Conservation (phyloP, 2,113 vertebrate genomes). For the Sterna hirundo region DNA sequence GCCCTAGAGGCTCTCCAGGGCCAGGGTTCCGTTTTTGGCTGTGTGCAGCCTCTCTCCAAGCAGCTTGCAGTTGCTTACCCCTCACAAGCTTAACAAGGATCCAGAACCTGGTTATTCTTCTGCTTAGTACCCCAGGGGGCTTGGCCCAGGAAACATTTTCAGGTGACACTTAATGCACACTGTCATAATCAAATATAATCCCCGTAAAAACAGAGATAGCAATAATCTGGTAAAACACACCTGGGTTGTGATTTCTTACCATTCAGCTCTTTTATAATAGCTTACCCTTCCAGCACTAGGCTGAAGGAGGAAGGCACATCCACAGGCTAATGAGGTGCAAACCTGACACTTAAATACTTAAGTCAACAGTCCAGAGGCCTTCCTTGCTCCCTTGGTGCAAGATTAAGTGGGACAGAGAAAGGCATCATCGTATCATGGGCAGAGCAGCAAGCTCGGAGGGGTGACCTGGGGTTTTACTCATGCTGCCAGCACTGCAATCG, state of each 20-base stretch:
- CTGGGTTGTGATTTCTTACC: not conserved
- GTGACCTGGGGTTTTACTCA: accelerated
- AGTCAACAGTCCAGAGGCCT: not conserved
- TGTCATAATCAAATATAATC: not conserved
- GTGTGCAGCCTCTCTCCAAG: not conserved
- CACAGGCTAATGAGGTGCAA: not conserved
- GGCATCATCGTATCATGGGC: accelerated
- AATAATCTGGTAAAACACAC: not conserved
- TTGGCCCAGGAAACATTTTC: not conserved
- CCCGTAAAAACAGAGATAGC: not conserved
- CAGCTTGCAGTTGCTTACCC: not conserved
- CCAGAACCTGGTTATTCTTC: not conserved
- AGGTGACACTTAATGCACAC: not conserved
- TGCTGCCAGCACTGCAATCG: not conserved
- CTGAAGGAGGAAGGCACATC: not conserved
- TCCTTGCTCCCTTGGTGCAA: not conserved
- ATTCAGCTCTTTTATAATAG: not conserved
- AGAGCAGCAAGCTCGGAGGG: not conserved
- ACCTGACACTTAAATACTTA: not conserved
- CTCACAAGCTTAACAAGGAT: not conserved
- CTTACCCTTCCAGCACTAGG: not conserved
- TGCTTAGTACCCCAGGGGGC: not conserved
- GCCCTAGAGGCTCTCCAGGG: not conserved
- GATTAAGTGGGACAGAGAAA: not conserved
- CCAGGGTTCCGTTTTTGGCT: not conserved